phyloP scores from a whole-genome alignment of 35 echinoderm and acorn worm species.

The Eucidaris tribuloides region DNA sequence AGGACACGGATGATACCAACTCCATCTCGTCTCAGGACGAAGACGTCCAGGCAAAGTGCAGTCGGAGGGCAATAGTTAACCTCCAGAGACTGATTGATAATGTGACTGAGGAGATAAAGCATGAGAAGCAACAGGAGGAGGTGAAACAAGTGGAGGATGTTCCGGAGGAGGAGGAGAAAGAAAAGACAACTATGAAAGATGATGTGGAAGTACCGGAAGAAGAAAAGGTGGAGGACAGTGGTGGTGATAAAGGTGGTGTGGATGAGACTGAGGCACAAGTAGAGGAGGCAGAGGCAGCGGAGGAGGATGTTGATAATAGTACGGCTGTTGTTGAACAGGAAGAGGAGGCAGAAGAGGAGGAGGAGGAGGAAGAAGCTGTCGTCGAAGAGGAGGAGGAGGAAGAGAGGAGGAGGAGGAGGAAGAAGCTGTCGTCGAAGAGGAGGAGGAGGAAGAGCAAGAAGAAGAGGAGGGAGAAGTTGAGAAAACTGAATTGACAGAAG shows the following conservation, averaged over 20 bases:
- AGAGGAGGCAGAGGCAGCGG: not conserved
- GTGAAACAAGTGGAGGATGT: conserved; percentile 20
- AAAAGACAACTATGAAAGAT: not conserved
- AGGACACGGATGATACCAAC: conserved; percentile 80
- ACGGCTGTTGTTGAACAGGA: not conserved
- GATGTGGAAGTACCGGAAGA: not conserved
- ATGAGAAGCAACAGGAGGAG: conserved; percentile 56
- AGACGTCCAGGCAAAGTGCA: conserved; percentile 92
- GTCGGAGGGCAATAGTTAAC: conserved; percentile 90
- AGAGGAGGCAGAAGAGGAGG: conserved; percentile 14
- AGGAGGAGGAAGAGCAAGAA: conserved; percentile 7
- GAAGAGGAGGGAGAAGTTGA: conserved; percentile 3
- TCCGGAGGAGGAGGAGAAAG: conserved; percentile 10
- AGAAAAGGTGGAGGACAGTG: not conserved
- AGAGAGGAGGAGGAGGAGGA: not conserved
- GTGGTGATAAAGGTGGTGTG: conserved; percentile 30
- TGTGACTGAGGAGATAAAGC: conserved; percentile 93
- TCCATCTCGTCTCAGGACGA: conserved; percentile 91
- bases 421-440: not conserved
- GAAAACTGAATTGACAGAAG: not conserved
- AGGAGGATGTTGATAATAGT: conserved; percentile 20
- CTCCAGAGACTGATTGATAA: conserved; percentile 96
- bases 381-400: conserved; percentile 1
- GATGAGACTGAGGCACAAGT: conserved; percentile 16
- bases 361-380: conserved; percentile 17